Conservation (phyloP, 2,888 invertebrate genomes). For the Dusona sp. region DNA sequence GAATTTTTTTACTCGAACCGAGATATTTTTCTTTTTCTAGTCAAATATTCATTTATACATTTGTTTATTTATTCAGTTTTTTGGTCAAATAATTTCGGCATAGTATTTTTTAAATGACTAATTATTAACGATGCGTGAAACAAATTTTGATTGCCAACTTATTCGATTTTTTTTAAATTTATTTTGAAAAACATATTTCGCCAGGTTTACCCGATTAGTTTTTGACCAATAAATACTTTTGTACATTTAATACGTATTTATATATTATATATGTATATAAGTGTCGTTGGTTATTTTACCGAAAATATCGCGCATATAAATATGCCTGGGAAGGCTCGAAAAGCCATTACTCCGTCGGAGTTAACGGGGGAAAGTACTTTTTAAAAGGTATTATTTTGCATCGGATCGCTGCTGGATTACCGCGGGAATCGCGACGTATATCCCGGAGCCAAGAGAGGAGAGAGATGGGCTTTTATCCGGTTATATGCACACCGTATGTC, state of each 20-base stretch:
- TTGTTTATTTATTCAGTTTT: neutral
- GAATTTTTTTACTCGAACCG: neutral
- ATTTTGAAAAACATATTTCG: neutral
- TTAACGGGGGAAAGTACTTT: slow-evolving; percentile 58
- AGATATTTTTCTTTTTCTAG: neutral
- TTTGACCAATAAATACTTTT: neutral
- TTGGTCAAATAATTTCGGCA: neutral
- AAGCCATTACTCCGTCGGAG: slow-evolving; percentile 36
- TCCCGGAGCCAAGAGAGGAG: slow-evolving; percentile 43
- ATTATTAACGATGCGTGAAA: neutral
- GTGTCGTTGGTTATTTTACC: slow-evolving; percentile 26
- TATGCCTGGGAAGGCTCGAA: slow-evolving; percentile 41
- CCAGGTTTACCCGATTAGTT: neutral
- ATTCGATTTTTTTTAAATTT: neutral
- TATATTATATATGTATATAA: neutral
- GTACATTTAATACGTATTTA: neutral
- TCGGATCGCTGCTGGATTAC: slow-evolving; percentile 59
- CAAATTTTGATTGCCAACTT: neutral
- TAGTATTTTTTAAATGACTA: neutral
- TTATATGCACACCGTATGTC: slow-evolving; percentile 54
- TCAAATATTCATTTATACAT: neutral
- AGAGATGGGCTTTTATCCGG: slow-evolving; percentile 53
- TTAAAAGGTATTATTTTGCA: slow-evolving; percentile 65
- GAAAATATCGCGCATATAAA: slow-evolving; percentile 56
- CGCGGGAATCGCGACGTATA: slow-evolving; percentile 41